These are phyloP conservation scores for Stegodyphus mimosarum DNA, from an alignment of 1,140 invertebrate genomes.

Conservation along the genomic window DNA sequence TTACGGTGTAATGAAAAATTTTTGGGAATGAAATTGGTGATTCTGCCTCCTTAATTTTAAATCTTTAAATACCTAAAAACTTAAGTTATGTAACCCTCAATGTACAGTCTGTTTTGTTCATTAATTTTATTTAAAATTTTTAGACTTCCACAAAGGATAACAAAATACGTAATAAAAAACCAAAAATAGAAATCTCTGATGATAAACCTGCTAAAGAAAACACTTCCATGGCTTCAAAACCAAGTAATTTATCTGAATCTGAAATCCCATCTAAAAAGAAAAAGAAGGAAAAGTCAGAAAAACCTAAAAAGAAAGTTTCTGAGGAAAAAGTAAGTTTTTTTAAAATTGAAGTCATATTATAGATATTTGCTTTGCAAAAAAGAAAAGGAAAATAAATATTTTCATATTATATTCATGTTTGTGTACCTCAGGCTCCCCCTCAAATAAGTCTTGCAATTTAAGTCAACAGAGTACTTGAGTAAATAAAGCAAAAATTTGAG, in stretches of 20 bases:
- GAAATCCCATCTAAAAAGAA: neutral
- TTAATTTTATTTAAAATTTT: neutral
- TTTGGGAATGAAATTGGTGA: too few relatives aligned
- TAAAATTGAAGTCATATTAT: too few relatives aligned
- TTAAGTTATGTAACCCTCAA: neutral
- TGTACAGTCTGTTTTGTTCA: neutral
- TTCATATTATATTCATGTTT: too few relatives aligned
- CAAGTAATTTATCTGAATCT: neutral
- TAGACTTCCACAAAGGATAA: conserved; percentile 1
- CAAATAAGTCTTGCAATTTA: too few relatives aligned
- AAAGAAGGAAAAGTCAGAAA: conserved; percentile 23
- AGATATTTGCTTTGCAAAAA: too few relatives aligned
- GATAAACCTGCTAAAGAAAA: conserved; percentile 4
- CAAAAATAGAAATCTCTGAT: conserved; percentile 2
- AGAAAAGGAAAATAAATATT: too few relatives aligned
- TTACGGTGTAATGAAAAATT: too few relatives aligned
- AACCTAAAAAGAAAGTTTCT: conserved; percentile 18
- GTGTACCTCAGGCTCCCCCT: too few relatives aligned
- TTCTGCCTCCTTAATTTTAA: too few relatives aligned
- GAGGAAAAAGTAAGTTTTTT: conserved; percentile 31
- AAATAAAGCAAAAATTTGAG: too few relatives aligned
- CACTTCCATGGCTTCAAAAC: conserved; percentile 2
- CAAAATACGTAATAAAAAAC: neutral
- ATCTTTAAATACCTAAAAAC: neutral
- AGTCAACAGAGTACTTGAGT: too few relatives aligned